A percentile compares a stretch with the other conserved stretches of the same genome.
Evolutionary conservation across 2,888 invertebrate genomes (phyloP).

Genomic region (Entomobrya proxima): DNA sequence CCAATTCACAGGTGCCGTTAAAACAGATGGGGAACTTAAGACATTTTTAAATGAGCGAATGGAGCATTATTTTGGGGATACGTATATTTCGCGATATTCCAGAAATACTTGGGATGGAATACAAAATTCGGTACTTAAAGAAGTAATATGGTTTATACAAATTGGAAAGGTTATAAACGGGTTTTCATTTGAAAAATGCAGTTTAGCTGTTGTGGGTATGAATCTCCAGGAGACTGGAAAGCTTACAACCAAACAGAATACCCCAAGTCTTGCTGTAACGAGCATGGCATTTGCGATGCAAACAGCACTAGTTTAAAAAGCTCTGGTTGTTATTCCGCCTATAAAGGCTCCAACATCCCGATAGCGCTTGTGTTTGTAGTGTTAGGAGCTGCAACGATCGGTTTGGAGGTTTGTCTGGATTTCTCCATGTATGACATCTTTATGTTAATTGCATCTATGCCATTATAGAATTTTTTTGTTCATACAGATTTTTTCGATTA

Average conservation of each 20-base stretch:
- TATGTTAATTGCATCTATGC: too few species aligned
- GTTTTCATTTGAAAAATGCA: constrained; percentile 12
- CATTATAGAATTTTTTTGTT: too few species aligned
- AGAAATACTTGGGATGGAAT: constrained; percentile 40
- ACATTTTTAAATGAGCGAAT: constrained; percentile 1
- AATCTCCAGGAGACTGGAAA: constrained; percentile 38
- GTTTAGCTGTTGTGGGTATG: constrained; percentile 52
- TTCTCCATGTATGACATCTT: too few species aligned
- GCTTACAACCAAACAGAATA: neutral
- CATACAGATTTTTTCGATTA: too few species aligned
- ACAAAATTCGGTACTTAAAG: constrained; percentile 40
- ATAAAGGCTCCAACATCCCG: neutral
- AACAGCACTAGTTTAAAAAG: neutral
- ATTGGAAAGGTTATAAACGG: too few species aligned
- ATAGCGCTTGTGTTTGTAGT: neutral
- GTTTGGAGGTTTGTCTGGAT: too few species aligned
- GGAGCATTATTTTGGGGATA: neutral
- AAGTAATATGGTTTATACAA: neutral
- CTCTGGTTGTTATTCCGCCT: neutral
- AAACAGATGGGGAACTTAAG: neutral
- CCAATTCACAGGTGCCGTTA: neutral
- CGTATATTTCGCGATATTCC: neutral
- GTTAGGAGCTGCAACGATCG: neutral
- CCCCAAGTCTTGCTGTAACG: constrained; percentile 46
- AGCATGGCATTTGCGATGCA: neutral